These are phyloP conservation scores for Antitype chi DNA, from an alignment of 2,888 invertebrate species.

Conservation along the genomic window DNA sequence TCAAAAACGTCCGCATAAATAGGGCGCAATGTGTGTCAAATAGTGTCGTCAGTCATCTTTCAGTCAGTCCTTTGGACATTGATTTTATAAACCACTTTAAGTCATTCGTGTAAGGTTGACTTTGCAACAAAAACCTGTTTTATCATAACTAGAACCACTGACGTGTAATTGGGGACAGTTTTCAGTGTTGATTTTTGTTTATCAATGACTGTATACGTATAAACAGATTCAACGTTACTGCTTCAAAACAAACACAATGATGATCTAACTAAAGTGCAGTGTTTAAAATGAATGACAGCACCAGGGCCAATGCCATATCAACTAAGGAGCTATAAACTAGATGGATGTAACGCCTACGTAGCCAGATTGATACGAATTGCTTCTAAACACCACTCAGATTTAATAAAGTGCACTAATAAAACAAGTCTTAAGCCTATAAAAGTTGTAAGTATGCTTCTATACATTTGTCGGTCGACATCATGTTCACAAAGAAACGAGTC, in stretches of 20 bases:
- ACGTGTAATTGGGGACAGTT: no score
- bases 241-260: constrained; percentile 14
- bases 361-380: constrained; percentile 53
- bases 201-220: not conserved
- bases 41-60: no score
- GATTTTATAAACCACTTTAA: no score
- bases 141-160: no score
- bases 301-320: constrained; percentile 75
- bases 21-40: no score
- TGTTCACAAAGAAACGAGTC: constrained; percentile 1
- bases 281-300: constrained; percentile 48
- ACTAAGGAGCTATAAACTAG: constrained; percentile 65
- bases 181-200: no score
- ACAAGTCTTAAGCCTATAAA: not conserved
- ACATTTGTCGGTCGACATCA: not conserved
- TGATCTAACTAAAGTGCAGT: constrained; percentile 39
- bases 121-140: no score
- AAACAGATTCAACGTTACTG: not conserved
- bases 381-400: constrained; percentile 51
- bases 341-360: constrained; percentile 59
- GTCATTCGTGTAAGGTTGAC: no score
- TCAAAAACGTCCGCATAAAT: no score
- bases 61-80: no score
- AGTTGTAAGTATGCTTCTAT: not conserved
- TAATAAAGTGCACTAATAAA: constrained; percentile 43